Conservation (phyloP, 2,888 invertebrate genomes). For the Aphrophora alni region DNA sequence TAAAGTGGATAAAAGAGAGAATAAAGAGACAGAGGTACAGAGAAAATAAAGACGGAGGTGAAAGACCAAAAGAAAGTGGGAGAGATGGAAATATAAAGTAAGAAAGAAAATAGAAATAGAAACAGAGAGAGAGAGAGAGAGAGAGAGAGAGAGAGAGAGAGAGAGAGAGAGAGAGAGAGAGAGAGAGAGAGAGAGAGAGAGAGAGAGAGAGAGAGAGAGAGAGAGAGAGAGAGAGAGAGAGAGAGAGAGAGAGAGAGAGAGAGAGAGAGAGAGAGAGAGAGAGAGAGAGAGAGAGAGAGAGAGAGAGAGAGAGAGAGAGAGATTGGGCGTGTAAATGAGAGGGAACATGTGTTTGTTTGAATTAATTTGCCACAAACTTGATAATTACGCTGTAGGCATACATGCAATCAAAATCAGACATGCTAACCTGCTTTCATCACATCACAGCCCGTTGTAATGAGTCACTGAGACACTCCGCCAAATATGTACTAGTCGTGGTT, state of each 20-base stretch:
- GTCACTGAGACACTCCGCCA: no score
- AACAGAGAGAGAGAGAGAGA: slow-evolving; percentile 4
- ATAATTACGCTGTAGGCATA: no score
- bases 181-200: slow-evolving; percentile 15
- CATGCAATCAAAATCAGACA: no score
- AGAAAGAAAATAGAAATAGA: not conserved
- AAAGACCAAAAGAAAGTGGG: not conserved
- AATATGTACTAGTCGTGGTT: no score
- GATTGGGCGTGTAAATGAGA: slow-evolving; percentile 52
- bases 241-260: slow-evolving; percentile 19
- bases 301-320: no score
- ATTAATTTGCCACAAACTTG: no score
- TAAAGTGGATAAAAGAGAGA: not conserved
- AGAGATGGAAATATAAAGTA: not conserved
- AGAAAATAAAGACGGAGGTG: not conserved
- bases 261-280: no score
- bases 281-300: not conserved
- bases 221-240: slow-evolving; percentile 27
- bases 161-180: slow-evolving; percentile 14
- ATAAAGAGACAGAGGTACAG: not conserved
- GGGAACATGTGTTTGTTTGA: slow-evolving; percentile 51
- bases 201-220: slow-evolving; percentile 16
- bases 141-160: slow-evolving; percentile 9
- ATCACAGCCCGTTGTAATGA: no score
- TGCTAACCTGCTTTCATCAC: no score